Percentiles rank a stretch among this genome's conserved stretches.
These are phyloP conservation scores for Chloebia gouldiae DNA, from an alignment of 2,113 vertebrate genomes.

Conservation along the genomic window DNA sequence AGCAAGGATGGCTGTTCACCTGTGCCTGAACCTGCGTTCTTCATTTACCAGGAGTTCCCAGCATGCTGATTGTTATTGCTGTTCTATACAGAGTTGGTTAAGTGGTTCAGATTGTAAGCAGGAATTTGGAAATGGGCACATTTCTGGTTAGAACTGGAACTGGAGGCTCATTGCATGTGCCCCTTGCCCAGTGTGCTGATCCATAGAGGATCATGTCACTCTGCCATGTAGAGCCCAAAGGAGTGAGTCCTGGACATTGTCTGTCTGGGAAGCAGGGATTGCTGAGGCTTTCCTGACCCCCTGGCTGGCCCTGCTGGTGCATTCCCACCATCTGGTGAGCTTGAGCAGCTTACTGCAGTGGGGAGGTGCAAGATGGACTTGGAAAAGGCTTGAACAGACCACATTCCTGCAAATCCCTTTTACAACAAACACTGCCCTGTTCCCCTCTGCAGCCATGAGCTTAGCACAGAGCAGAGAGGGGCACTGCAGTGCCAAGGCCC, in stretches of 20 bases:
- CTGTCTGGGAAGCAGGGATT: not conserved
- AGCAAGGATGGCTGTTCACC: not conserved
- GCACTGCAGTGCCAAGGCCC: not conserved
- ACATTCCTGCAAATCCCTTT: not conserved
- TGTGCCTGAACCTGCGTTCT: not conserved
- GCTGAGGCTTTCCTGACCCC: not conserved
- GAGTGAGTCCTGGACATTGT: rapidly evolving
- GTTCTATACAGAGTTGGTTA: not conserved
- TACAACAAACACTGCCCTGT: not conserved
- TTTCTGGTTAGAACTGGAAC: not conserved
- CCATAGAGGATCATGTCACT: not conserved
- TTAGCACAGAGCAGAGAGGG: not conserved
- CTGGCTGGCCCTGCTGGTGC: not conserved
- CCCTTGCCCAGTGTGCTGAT: rapidly evolving
- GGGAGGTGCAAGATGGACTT: not conserved
- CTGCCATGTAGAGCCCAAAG: not conserved
- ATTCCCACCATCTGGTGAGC: not conserved
- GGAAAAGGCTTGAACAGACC: not conserved
- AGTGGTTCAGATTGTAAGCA: not conserved
- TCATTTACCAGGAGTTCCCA: not conserved
- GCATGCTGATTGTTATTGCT: not conserved
- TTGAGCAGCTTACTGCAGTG: not conserved
- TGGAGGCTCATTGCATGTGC: not conserved
- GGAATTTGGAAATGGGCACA: not conserved
- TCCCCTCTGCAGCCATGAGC: not conserved